phyloP scores from a whole-genome alignment of 2,113 vertebrate species.

The Caloenas nicobarica region DNA sequence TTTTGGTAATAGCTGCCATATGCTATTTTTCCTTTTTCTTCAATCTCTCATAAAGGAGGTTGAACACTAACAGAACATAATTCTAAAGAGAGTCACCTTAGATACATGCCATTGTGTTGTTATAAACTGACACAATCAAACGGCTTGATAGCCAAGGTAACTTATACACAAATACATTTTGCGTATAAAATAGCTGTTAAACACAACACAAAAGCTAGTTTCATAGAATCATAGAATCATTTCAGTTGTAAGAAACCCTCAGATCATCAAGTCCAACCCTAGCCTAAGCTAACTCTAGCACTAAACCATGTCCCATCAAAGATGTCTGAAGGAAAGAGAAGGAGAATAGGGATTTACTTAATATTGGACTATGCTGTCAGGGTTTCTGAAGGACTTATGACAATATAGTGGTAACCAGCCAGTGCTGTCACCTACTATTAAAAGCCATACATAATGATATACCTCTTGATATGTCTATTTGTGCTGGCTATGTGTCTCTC shows the following conservation, averaged over 20 bases:
- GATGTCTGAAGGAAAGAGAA: not conserved
- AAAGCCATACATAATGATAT: not conserved
- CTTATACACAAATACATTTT: not conserved
- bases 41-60: not conserved
- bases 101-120: not conserved
- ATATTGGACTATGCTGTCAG: not conserved
- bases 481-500: not conserved
- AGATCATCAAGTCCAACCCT: too few species aligned
- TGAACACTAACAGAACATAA: not conserved
- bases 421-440: not conserved
- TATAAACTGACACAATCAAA: not conserved
- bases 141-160: not conserved
- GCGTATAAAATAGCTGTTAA: not conserved
- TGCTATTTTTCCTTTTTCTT: not conserved
- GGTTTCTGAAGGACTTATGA: not conserved
- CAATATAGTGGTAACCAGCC: not conserved
- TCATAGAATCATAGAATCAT: not conserved
- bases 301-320: not conserved
- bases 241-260: too few species aligned
- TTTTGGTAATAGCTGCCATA: conserved; percentile 17
- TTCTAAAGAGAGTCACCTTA: not conserved
- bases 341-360: not conserved
- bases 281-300: too few species aligned
- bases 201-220: not conserved
- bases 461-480: not conserved